A percentile compares a stretch with the other conserved stretches of the same genome.
phyloP scores from a whole-genome alignment of 2,888 invertebrate species.

The Orchestes rusci region DNA sequence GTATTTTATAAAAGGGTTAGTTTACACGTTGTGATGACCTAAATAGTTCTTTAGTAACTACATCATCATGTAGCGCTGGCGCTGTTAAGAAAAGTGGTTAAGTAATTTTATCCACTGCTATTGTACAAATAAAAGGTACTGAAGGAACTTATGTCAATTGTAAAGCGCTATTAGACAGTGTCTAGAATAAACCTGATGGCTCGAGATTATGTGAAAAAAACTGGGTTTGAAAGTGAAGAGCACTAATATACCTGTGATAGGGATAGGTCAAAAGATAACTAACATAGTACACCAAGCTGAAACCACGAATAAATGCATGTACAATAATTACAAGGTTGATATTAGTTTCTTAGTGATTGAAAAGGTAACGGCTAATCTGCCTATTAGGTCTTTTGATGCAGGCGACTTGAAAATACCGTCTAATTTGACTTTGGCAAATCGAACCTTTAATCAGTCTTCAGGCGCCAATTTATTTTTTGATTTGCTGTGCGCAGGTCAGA shows the following conservation, averaged over 20 bases:
- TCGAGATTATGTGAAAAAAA: background rate
- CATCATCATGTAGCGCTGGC: no score
- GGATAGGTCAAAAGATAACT: background rate
- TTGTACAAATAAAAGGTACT: background rate
- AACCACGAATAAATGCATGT: background rate
- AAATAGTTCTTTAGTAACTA: no score
- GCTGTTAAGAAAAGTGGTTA: background rate
- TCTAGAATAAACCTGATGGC: background rate
- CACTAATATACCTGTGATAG: background rate
- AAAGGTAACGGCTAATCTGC: background rate
- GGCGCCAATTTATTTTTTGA: constrained; percentile 10
- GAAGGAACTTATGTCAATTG: background rate
- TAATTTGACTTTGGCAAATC: background rate
- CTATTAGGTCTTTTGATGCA: background rate
- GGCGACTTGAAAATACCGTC: background rate
- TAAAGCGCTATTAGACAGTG: background rate
- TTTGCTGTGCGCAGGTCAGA: no score
- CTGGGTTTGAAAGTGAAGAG: background rate
- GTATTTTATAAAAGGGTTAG: no score
- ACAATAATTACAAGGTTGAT: background rate
- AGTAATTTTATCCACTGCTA: background rate
- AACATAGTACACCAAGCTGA: background rate
- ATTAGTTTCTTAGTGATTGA: background rate
- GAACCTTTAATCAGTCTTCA: background rate
- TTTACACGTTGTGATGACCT: no score